phyloP scores from a whole-genome alignment of 2,888 invertebrate species.

The Synanthedon tipuliformis region DNA sequence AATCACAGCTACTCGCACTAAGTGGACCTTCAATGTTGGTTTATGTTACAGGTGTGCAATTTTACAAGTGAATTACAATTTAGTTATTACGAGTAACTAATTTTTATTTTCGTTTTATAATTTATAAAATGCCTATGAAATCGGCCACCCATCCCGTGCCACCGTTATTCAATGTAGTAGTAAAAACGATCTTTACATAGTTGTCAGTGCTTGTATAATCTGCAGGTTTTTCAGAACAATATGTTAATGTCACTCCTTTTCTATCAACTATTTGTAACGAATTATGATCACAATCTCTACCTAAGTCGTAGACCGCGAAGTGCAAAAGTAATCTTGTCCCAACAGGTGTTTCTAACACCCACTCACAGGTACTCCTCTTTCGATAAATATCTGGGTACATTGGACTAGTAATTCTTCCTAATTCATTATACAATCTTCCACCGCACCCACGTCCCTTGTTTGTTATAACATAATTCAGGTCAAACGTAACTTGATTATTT shows the following conservation, averaged over 20 bases:
- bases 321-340: constrained; percentile 31
- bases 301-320: constrained; percentile 72
- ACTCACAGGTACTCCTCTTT: constrained; percentile 36
- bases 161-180: constrained; percentile 75
- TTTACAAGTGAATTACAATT: too few relatives aligned
- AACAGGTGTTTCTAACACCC: constrained; percentile 48
- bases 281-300: constrained; percentile 73
- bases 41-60: too few relatives aligned
- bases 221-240: constrained; percentile 69
- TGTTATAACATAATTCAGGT: constrained; percentile 41
- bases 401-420: constrained; percentile 50
- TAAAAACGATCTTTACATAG: constrained; percentile 71
- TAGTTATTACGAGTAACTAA: too few relatives aligned
- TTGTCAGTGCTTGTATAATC: constrained; percentile 65
- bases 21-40: too few relatives aligned
- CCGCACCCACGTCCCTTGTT: constrained; percentile 55
- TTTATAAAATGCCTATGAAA: constrained; percentile 22
- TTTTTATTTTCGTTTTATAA: background rate
- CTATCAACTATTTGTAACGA: constrained; percentile 74
- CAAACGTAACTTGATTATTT: constrained; percentile 21
- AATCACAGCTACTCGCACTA: too few relatives aligned
- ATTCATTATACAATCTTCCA: constrained; percentile 31
- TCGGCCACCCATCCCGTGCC: constrained; percentile 77
- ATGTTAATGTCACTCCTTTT: constrained; percentile 42
- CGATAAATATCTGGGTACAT: constrained; percentile 47